phyloP scores from a whole-genome alignment of 2,797 vertebrate species.

The Helarctos malayanus region DNA sequence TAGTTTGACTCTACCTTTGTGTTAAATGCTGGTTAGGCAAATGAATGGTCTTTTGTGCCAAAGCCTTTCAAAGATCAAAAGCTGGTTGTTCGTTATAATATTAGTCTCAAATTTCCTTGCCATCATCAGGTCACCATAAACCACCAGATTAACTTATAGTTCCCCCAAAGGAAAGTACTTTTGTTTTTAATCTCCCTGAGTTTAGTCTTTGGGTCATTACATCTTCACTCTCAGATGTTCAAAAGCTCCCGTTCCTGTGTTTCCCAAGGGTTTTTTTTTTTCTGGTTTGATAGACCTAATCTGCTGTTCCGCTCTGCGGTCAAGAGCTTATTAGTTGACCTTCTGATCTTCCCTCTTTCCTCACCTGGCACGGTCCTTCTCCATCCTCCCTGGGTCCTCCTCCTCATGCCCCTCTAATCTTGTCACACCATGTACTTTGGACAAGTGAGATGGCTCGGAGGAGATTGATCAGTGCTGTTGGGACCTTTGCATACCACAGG shows the following conservation, averaged over 20 bases:
- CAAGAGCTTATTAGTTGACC: neutral
- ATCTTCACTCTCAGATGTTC: neutral
- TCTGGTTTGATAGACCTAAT: neutral
- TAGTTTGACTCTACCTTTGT: neutral
- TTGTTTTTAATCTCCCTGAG: neutral
- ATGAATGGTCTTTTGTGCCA: neutral
- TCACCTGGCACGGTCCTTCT: neutral
- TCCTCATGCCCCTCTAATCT: neutral
- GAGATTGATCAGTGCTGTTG: neutral
- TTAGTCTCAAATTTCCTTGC: neutral
- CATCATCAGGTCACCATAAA: neutral
- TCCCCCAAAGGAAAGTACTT: slow-evolving; percentile 27
- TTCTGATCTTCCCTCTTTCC: neutral
- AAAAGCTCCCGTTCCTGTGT: neutral
- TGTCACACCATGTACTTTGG: fast-evolving
- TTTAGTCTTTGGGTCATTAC: neutral
- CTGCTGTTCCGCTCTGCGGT: neutral
- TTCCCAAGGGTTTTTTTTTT: neutral
- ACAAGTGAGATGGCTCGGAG: neutral
- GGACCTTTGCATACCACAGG: neutral
- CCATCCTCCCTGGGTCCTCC: fast-evolving
- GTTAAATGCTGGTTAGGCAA: neutral
- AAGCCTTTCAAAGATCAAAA: neutral
- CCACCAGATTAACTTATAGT: neutral
- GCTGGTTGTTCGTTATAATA: neutral